phyloP scores from a whole-genome alignment of 2,797 vertebrate genomes.

The Acridotheres tristis region DNA sequence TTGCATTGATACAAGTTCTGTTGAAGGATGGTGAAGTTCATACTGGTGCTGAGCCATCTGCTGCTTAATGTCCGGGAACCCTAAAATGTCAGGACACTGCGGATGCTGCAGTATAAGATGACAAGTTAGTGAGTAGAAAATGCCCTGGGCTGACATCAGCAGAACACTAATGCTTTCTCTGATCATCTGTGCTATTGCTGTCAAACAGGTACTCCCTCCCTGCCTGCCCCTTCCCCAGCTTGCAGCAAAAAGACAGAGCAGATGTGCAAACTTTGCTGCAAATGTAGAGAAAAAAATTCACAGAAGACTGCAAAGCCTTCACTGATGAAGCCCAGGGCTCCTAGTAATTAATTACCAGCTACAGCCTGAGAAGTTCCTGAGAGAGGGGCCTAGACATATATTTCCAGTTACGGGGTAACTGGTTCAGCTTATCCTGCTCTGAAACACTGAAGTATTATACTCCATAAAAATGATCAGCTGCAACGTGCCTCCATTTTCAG shows the following conservation, averaged over 20 bases:
- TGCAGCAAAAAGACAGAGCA: not conserved
- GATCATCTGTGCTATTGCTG: not conserved
- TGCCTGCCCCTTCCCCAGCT: fast-evolving
- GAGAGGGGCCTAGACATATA: not conserved
- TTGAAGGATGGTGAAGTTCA: not conserved
- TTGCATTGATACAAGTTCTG: not conserved
- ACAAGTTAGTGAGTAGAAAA: not conserved
- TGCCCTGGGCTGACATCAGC: not conserved
- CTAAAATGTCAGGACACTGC: conserved; percentile 39
- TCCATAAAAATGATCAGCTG: not conserved
- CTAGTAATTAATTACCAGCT: not conserved
- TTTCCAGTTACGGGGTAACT: not conserved
- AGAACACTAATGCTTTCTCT: not conserved
- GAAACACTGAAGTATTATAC: not conserved
- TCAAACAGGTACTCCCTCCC: not conserved
- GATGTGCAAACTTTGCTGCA: not conserved
- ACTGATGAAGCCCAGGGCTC: not conserved
- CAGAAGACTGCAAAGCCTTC: not conserved
- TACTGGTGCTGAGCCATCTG: not conserved
- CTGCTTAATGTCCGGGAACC: not conserved
- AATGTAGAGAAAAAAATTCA: not conserved
- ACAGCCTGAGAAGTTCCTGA: not conserved
- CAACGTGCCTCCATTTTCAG: not conserved
- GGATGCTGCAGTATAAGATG: conserved; percentile 57
- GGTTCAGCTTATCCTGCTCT: not conserved